phyloP scores from a whole-genome alignment of 2,113 vertebrate species.

The Ailuropoda melanoleuca region DNA sequence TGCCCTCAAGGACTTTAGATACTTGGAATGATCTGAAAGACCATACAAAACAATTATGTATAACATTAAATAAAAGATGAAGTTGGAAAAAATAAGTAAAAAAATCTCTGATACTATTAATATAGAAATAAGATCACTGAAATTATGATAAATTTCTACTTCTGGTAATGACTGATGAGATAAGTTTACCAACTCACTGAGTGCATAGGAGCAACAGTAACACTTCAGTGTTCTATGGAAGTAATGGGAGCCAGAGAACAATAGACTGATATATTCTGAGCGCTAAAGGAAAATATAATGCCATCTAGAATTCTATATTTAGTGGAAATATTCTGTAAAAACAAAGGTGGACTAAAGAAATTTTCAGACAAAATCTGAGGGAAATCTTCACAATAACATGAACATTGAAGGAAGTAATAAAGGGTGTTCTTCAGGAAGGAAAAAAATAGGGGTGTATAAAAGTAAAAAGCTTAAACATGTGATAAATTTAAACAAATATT shows the following conservation, averaged over 20 bases:
- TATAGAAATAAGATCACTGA: not conserved
- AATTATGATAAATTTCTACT: not conserved
- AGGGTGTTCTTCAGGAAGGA: not conserved
- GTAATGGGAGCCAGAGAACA: not conserved
- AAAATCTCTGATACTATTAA: not conserved
- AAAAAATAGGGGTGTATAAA: not conserved
- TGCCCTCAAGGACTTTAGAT: not conserved
- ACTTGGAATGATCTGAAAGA: not conserved
- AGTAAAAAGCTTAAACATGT: not conserved
- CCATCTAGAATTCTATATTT: not conserved
- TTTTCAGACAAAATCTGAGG: not conserved
- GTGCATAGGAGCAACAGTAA: not conserved
- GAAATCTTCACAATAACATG: not conserved
- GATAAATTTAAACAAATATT: not conserved
- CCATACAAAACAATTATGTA: not conserved
- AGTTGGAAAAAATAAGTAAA: not conserved
- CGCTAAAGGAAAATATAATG: not conserved
- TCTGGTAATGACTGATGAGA: not conserved
- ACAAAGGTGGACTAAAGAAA: not conserved
- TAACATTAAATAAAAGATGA: not conserved
- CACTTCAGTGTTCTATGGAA: not conserved
- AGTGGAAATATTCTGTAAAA: not conserved
- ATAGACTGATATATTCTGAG: not conserved
- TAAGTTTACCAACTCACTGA: not conserved
- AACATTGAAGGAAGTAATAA: not conserved